Conservation (phyloP, 2,113 vertebrate species). For the Brevimyrus niger region DNA sequence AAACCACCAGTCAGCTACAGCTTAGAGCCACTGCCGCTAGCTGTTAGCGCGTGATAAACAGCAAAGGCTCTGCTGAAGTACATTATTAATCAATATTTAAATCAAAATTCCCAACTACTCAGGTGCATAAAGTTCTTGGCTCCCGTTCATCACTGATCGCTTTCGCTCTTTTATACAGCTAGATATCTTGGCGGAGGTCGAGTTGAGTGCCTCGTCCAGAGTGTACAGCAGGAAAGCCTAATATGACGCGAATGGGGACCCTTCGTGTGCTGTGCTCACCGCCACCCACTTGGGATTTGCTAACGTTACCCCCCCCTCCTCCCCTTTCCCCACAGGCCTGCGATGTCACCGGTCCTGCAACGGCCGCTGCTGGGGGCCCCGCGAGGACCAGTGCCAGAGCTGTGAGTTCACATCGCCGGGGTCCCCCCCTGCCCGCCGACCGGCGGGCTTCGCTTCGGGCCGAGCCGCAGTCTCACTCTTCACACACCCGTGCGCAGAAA, state of each 20-base stretch:
- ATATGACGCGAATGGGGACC: neutral
- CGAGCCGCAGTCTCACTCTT: neutral
- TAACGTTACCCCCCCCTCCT: neutral
- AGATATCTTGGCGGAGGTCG: neutral
- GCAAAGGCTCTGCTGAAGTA: neutral
- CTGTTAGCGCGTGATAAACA: neutral
- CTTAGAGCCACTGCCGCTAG: neutral
- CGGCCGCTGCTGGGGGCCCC: conserved; percentile 90
- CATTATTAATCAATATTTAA: neutral
- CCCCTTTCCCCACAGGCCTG: conserved; percentile 64
- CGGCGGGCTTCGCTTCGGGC: neutral
- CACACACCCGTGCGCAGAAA: neutral
- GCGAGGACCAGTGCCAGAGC: conserved; percentile 86
- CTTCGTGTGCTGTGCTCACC: neutral
- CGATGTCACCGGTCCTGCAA: conserved; percentile 88
- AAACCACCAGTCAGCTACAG: neutral
- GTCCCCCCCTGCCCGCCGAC: too few species aligned
- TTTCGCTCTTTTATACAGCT: neutral
- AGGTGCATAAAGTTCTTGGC: neutral
- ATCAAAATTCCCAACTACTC: neutral
- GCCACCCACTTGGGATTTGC: neutral
- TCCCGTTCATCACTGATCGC: neutral
- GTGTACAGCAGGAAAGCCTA: neutral
- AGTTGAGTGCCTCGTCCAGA: neutral
- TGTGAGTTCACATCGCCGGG: conserved; percentile 66